Evolutionary conservation across 1,140 invertebrate species (phyloP).

Genomic region (Bombus consobrinus): DNA sequence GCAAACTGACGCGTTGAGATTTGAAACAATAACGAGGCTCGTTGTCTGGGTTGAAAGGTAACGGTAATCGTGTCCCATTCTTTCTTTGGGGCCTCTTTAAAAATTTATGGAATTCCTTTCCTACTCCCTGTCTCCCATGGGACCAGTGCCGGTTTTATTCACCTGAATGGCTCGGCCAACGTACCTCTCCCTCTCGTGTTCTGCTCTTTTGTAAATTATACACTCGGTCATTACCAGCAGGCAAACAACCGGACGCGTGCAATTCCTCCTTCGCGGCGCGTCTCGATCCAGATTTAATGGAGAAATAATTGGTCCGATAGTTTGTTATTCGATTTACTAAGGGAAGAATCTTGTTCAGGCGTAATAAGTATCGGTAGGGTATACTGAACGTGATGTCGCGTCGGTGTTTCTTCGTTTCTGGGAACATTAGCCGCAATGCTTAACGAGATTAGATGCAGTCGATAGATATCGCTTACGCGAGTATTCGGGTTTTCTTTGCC

Average conservation of each 20-base stretch:
- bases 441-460: neutral
- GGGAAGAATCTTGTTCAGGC: neutral
- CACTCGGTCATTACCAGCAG: slow-evolving; percentile 54
- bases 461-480: neutral
- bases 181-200: neutral
- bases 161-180: slow-evolving; percentile 31
- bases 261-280: neutral
- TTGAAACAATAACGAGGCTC: slow-evolving; percentile 49
- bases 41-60: slow-evolving; percentile 15
- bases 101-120: slow-evolving; percentile 56
- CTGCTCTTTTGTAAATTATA: slow-evolving; percentile 64
- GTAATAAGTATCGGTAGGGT: neutral
- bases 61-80: slow-evolving; percentile 46
- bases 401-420: neutral
- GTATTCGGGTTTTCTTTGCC: neutral
- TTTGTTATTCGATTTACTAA: neutral
- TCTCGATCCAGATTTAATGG: slow-evolving; percentile 50
- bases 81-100: slow-evolving; percentile 30
- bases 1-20: slow-evolving; percentile 26
- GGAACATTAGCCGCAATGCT: neutral
- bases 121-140: slow-evolving; percentile 25
- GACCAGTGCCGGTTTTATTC: slow-evolving; percentile 43
- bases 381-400: neutral
- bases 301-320: slow-evolving; percentile 20
- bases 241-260: slow-evolving; percentile 38